These are phyloP conservation scores for Micronycteris hirsuta DNA, from an alignment of 2,113 vertebrate genomes.

Conservation along the genomic window DNA sequence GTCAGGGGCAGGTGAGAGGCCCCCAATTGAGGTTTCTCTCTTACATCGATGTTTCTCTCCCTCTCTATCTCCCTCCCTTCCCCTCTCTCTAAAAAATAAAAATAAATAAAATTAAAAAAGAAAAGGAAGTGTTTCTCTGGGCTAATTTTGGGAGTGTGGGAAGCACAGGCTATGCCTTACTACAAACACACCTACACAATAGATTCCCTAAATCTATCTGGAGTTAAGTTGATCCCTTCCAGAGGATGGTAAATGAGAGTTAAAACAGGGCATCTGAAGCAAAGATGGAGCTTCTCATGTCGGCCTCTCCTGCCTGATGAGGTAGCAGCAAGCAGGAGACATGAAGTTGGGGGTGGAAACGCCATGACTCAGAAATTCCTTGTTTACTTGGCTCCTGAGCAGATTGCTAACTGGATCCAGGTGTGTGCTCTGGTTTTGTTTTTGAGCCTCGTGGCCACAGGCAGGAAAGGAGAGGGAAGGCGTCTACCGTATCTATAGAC, in stretches of 20 bases:
- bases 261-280: not conserved
- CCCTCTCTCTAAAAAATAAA: too few relatives aligned
- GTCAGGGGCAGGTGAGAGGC: too few relatives aligned
- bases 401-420: constrained; percentile 29
- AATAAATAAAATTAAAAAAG: too few relatives aligned
- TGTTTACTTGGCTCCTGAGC: constrained; percentile 34
- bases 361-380: constrained; percentile 45
- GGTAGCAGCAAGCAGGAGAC: not conserved
- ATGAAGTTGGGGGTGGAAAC: not conserved
- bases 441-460: not conserved
- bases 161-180: not conserved
- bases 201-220: not conserved
- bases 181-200: not conserved
- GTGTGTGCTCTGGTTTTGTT: constrained; percentile 22
- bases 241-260: not conserved
- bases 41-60: too few relatives aligned
- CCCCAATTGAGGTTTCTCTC: too few relatives aligned
- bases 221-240: not conserved
- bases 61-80: too few relatives aligned
- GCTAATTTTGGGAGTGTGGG: not conserved
- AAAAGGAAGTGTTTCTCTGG: not conserved
- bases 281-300: not conserved
- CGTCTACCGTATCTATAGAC: not conserved
- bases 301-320: not conserved
- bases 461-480: not conserved